Conservation (phyloP, 2,797 vertebrate genomes). For the Acanthurus tractus region DNA sequence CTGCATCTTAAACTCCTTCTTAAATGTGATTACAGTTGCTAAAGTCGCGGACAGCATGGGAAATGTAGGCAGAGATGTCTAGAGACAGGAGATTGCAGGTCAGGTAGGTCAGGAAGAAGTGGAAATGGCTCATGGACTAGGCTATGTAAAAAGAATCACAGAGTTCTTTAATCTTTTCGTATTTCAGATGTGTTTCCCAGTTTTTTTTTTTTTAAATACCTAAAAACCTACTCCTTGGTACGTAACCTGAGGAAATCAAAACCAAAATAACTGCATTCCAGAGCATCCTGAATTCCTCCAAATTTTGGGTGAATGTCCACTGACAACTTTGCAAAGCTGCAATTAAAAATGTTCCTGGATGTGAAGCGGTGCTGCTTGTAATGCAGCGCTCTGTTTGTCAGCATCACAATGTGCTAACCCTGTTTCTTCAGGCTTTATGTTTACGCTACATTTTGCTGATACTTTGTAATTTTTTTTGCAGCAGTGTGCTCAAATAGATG, state of each 20-base stretch:
- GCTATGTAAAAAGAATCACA: not conserved
- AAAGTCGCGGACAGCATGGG: not conserved
- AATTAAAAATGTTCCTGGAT: slow-evolving; percentile 11
- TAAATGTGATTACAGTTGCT: not conserved
- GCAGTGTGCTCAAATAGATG: not conserved
- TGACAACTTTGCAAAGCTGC: slow-evolving; percentile 22
- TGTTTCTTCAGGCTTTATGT: not conserved
- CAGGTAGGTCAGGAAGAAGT: not conserved
- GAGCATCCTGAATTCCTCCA: not conserved
- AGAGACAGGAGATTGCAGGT: not conserved
- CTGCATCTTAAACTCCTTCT: slow-evolving; percentile 12
- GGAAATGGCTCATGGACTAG: not conserved
- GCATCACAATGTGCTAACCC: not conserved
- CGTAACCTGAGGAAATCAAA: too few relatives aligned
- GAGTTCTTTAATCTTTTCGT: not conserved
- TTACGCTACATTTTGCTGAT: not conserved
- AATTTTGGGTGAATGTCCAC: slow-evolving; percentile 13
- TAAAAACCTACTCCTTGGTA: not conserved
- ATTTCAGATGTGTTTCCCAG: not conserved
- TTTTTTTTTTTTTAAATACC: not conserved
- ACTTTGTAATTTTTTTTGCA: not conserved
- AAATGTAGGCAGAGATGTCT: not conserved
- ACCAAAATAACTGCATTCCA: not conserved
- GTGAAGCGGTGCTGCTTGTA: slow-evolving; percentile 16
- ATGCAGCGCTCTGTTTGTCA: not conserved